Conservation (phyloP, 2,113 vertebrate species). For the Tragulus kanchil region DNA sequence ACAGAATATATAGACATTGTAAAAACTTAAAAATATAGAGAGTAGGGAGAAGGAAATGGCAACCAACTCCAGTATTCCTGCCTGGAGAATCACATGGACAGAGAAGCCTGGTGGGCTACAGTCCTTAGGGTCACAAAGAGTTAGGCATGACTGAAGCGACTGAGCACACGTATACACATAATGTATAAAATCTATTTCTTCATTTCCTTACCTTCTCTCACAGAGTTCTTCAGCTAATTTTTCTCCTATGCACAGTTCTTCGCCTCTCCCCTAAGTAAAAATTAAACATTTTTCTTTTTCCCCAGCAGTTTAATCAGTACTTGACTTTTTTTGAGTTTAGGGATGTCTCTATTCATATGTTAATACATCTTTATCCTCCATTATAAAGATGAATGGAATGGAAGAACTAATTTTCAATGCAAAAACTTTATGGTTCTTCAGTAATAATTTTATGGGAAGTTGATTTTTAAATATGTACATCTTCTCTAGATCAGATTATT, state of each 20-base stretch:
- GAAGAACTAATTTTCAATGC: background rate
- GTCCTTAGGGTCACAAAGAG: rapidly evolving
- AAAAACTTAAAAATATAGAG: background rate
- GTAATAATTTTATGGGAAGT: constrained; percentile 29
- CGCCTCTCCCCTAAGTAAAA: background rate
- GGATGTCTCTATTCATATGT: background rate
- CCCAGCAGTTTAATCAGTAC: background rate
- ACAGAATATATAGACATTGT: background rate
- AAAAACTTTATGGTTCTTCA: background rate
- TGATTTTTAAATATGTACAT: constrained; percentile 29
- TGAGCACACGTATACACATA: background rate
- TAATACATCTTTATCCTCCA: background rate
- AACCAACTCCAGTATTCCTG: background rate
- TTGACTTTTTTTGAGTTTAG: background rate
- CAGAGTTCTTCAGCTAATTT: background rate
- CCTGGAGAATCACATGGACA: background rate
- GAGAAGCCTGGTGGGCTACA: background rate
- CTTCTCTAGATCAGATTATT: constrained; percentile 39
- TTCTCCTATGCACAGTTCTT: background rate
- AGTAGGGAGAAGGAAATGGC: background rate
- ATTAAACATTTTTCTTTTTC: background rate
- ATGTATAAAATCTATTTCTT: background rate
- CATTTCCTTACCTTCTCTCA: background rate
- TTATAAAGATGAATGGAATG: background rate
- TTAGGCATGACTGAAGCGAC: background rate